phyloP scores from a whole-genome alignment of 37 sponge, comb jelly and placozoan genomes.

The Theonella swinhoei region DNA sequence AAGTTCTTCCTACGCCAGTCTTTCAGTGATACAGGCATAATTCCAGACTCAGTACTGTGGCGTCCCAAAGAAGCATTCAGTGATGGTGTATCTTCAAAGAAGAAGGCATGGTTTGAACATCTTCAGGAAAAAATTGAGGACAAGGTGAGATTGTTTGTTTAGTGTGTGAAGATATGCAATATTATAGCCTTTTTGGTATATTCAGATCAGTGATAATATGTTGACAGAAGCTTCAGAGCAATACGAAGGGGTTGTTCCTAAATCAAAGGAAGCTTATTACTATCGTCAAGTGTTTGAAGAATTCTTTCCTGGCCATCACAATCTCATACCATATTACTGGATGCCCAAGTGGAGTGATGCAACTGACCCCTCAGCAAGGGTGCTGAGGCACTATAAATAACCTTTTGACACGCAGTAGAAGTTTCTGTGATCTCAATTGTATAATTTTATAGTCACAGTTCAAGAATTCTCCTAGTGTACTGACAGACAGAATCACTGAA shows the following conservation, averaged over 20 bases:
- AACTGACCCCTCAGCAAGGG: slow-evolving; percentile 45
- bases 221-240: slow-evolving; percentile 2
- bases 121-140: slow-evolving; percentile 28
- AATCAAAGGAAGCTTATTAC: slow-evolving; percentile 53
- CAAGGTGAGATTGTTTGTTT: background rate
- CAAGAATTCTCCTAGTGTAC: no score
- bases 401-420: no score
- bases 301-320: slow-evolving; percentile 18
- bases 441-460: no score
- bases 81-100: slow-evolving; percentile 52
- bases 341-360: slow-evolving; percentile 51
- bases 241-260: slow-evolving; percentile 14
- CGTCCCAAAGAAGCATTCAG: slow-evolving; percentile 83
- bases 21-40: slow-evolving; percentile 48
- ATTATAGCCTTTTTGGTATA: no score
- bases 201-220: slow-evolving; percentile 28
- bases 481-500: no score
- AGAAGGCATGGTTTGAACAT: slow-evolving; percentile 37
- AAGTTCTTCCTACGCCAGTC: slow-evolving; percentile 73
- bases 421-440: no score
- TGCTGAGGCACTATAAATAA: slow-evolving; percentile 21
- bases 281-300: slow-evolving; percentile 61
- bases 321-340: slow-evolving; percentile 59
- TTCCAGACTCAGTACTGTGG: slow-evolving; percentile 75
- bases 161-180: background rate